Conservation (phyloP, 2,888 invertebrate genomes). For the Tinea semifulvella region DNA sequence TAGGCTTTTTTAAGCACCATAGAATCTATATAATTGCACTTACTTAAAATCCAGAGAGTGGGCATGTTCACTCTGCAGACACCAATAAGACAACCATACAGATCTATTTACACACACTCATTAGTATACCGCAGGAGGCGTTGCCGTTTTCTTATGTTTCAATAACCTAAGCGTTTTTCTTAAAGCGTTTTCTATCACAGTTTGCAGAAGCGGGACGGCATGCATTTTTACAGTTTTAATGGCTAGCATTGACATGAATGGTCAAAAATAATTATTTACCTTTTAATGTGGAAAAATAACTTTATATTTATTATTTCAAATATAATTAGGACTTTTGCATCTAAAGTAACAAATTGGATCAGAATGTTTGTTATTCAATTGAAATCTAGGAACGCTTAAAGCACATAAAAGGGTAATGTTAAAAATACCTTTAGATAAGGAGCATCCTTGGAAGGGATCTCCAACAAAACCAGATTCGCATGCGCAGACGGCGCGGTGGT, state of each 20-base stretch:
- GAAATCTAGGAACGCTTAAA: not conserved
- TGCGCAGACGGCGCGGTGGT: constrained; percentile 72
- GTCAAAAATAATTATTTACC: not conserved
- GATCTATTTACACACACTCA: constrained; percentile 35
- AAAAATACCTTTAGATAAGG: constrained; percentile 44
- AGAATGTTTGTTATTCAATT: too few species aligned
- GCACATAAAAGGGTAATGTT: not conserved
- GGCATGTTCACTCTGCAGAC: constrained; percentile 56
- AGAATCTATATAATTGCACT: constrained; percentile 32
- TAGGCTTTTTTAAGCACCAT: constrained; percentile 47
- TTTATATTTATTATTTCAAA: too few species aligned
- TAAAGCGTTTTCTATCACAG: constrained; percentile 56
- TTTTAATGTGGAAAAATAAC: not conserved
- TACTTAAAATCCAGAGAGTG: constrained; percentile 36
- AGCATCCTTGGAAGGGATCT: constrained; percentile 70
- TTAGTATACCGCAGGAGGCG: constrained; percentile 60
- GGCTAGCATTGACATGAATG: not conserved
- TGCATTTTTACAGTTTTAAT: constrained; percentile 26
- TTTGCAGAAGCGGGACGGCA: constrained; percentile 58
- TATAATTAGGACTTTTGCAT: too few species aligned
- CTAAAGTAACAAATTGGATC: too few species aligned
- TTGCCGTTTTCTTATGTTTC: constrained; percentile 35
- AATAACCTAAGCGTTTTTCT: constrained; percentile 34
- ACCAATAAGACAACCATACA: constrained; percentile 41
- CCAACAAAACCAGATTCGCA: constrained; percentile 70